Percentiles rank a stretch among this genome's conserved stretches.
Evolutionary conservation across 2,113 vertebrate genomes (phyloP).

Genomic region (Barbus barbus): DNA sequence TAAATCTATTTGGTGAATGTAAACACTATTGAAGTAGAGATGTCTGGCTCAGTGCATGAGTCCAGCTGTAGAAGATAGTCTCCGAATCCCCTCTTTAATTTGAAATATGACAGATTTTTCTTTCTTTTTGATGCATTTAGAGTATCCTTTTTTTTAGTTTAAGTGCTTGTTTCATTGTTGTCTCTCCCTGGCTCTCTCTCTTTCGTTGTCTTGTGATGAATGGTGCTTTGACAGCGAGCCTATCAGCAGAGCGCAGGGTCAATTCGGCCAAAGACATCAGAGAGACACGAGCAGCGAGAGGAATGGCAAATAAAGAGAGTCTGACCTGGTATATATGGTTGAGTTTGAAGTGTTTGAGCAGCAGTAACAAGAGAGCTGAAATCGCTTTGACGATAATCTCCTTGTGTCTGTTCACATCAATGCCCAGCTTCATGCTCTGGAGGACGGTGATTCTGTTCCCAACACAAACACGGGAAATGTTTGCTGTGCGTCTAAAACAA

Average conservation of each 20-base stretch:
- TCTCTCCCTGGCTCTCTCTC: neutral
- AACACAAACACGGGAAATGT: slow-evolving; percentile 33
- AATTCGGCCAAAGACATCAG: slow-evolving; percentile 13
- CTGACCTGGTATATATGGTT: slow-evolving; percentile 96
- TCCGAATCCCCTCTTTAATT: neutral
- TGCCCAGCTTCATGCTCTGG: slow-evolving; percentile 97
- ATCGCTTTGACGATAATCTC: slow-evolving; percentile 97
- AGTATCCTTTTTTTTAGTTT: neutral
- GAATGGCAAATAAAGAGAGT: neutral
- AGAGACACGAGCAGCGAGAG: neutral
- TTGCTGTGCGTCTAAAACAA: neutral
- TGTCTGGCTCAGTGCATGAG: neutral
- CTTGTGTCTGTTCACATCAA: slow-evolving; percentile 96
- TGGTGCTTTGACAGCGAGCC: slow-evolving; percentile 2
- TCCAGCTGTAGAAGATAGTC: neutral
- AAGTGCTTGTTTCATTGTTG: neutral
- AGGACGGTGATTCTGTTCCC: slow-evolving; percentile 87
- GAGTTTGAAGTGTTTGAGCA: slow-evolving; percentile 95
- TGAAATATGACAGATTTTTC: neutral
- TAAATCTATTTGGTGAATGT: neutral
- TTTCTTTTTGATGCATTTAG: neutral
- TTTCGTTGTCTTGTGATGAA: slow-evolving; percentile 14
- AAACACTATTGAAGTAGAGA: neutral
- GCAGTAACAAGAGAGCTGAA: slow-evolving; percentile 86
- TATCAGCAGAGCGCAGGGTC: slow-evolving; percentile 34